A percentile compares a stretch with the other conserved stretches of the same genome.
phyloP scores from a whole-genome alignment of 2,888 invertebrate species.

The Glaucopsyche alexis region DNA sequence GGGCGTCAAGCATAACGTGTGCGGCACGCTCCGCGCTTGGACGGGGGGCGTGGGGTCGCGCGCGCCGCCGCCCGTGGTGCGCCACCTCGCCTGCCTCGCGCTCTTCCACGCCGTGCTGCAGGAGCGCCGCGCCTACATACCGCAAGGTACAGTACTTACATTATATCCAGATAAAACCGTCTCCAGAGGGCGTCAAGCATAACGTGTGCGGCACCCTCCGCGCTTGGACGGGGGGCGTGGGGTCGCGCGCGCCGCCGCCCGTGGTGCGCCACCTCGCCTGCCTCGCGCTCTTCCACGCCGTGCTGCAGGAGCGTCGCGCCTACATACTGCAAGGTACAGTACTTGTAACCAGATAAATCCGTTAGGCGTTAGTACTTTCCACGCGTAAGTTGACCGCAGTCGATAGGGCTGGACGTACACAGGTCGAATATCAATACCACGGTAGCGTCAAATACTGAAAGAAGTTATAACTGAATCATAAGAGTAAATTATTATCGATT shows the following conservation, averaged over 20 bases:
- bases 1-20: slow-evolving; percentile 90
- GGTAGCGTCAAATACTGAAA: too few relatives aligned
- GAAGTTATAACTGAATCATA: too few relatives aligned
- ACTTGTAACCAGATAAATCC: not conserved
- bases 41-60: slow-evolving; percentile 82
- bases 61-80: slow-evolving; percentile 52
- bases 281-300: slow-evolving; percentile 92
- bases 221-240: slow-evolving; percentile 87
- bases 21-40: slow-evolving; percentile 87
- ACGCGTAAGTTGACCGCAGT: too few relatives aligned
- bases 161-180: slow-evolving; percentile 61
- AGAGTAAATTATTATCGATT: too few relatives aligned
- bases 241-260: slow-evolving; percentile 46
- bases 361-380: too few relatives aligned
- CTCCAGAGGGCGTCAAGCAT: slow-evolving; percentile 93
- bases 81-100: slow-evolving; percentile 84
- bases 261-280: slow-evolving; percentile 79
- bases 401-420: too few relatives aligned
- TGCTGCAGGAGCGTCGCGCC: slow-evolving; percentile 93
- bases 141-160: slow-evolving; percentile 80
- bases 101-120: slow-evolving; percentile 94
- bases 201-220: slow-evolving; percentile 88
- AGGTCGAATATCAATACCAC: too few relatives aligned
- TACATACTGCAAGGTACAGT: slow-evolving; percentile 89
- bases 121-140: slow-evolving; percentile 95